Evolutionary conservation across 2,797 vertebrate genomes (phyloP).

Genomic region (Macroramphosus scolopax): DNA sequence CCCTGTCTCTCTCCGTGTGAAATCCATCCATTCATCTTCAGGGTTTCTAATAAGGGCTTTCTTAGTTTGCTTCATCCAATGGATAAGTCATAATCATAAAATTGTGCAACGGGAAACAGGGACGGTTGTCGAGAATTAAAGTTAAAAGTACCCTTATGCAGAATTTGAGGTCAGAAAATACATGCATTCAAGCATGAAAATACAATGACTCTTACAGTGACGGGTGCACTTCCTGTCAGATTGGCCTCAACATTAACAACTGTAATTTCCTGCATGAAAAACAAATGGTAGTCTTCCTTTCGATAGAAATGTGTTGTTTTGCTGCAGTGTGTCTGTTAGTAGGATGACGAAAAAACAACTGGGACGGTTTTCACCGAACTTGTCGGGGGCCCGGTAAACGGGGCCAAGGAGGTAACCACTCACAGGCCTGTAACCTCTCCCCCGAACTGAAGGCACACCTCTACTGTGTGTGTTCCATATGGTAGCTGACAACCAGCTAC

Average conservation of each 20-base stretch:
- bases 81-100: conserved; percentile 37
- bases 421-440: too few species aligned
- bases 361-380: too few species aligned
- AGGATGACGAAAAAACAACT: too few species aligned
- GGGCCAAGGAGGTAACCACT: too few species aligned
- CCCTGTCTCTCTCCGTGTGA: conserved; percentile 45
- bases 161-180: conserved; percentile 28
- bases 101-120: conserved; percentile 47
- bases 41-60: conserved; percentile 63
- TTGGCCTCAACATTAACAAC: conserved; percentile 5
- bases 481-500: too few species aligned
- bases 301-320: conserved; percentile 1
- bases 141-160: conserved; percentile 30
- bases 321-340: too few species aligned
- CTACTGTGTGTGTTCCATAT: too few species aligned
- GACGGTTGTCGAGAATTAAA: conserved; percentile 53
- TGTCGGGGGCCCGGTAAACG: too few species aligned
- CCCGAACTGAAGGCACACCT: too few species aligned
- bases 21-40: conserved; percentile 45
- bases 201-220: conserved; percentile 28
- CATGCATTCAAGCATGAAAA: too few species aligned
- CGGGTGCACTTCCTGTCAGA: conserved; percentile 43
- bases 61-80: conserved; percentile 45
- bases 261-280: conserved; percentile 22
- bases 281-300: neutral